Conservation (phyloP, 1,140 invertebrate species). For the Mercenaria mercenaria region DNA sequence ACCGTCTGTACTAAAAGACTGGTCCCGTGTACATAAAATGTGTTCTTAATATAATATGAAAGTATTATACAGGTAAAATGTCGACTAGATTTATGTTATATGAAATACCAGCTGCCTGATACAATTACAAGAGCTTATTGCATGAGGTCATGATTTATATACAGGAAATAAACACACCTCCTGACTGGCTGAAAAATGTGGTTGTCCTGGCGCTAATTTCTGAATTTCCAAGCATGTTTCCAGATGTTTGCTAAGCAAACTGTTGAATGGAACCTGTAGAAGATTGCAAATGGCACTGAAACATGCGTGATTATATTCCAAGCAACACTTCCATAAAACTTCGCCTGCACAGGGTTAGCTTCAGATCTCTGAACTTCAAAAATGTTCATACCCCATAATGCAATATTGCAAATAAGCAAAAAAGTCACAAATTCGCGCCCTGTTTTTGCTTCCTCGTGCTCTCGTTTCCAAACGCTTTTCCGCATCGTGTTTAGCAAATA, state of each 20-base stretch:
- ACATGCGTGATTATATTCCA: conserved; percentile 83
- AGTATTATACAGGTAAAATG: neutral
- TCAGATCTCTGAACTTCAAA: conserved; percentile 79
- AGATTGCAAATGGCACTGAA: conserved; percentile 81
- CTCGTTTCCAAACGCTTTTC: conserved; percentile 94
- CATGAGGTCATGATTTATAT: neutral
- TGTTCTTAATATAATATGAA: neutral
- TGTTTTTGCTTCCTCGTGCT: conserved; percentile 97
- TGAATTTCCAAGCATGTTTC: too few species aligned
- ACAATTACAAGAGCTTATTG: neutral
- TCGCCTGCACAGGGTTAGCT: conserved; percentile 78
- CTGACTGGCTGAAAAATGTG: too few species aligned
- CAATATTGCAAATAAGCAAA: conserved; percentile 94
- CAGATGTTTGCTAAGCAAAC: conserved; percentile 84
- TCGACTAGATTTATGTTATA: neutral
- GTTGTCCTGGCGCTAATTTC: too few species aligned
- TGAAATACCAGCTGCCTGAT: neutral
- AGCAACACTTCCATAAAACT: conserved; percentile 78
- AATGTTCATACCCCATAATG: conserved; percentile 82
- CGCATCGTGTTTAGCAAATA: conserved; percentile 90
- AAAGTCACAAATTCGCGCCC: conserved; percentile 98
- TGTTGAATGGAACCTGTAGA: conserved; percentile 84
- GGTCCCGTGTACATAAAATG: neutral
- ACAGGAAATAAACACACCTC: too few species aligned
- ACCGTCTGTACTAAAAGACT: neutral